Evolutionary conservation across 2,113 vertebrate species (phyloP), one percentile per base, ranked within the genome.

Genomic region (Clarias batrachus): DNA sequence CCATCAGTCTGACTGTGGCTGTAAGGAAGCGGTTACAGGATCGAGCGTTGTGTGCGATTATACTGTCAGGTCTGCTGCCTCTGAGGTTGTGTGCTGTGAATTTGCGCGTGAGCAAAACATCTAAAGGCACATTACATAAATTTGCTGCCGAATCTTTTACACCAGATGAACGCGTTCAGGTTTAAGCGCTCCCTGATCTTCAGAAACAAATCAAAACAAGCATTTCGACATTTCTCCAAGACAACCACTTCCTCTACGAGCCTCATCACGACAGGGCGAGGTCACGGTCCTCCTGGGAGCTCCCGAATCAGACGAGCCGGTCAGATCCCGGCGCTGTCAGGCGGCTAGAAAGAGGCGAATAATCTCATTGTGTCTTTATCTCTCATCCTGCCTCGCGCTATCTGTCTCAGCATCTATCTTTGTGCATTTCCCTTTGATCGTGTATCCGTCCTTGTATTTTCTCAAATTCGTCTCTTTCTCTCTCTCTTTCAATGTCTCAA

Each of bases 381-480:
- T 85, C 12, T 68, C 25, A 30, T 27, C 13, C 10, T 17, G 56
- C 48, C 14, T 19, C 33, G n/a, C 33, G 10, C 62, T 59, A 57
- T 62, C 63, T 10, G 9, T 81, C 78, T 54, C 37, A 62, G 33
- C 48, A 52, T 73, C 78, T 41, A 37, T 59, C 62, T 16, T 80
- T 37, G 0, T 57, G 52, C 16, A 59, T 68, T 70, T 81, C 4
- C 9, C 81, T 83, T 41, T 65, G 82, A 71, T 84, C 37, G 11
- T 59, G 41, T 56, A 57, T 68, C 48, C 16, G 13, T 27, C 62
- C 52, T 59, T 59, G 52, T 57, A 59, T 14, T 68, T 57, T 21
- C 78, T 59, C 30, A 78, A 68, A 86, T 70, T 80, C 30, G 59
- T 79, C n/a, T 77, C 79, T 66, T 52, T 56, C 80, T 83, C 59